phyloP scores from a whole-genome alignment of 2,797 vertebrate species.

The Centropyge bicolor region DNA sequence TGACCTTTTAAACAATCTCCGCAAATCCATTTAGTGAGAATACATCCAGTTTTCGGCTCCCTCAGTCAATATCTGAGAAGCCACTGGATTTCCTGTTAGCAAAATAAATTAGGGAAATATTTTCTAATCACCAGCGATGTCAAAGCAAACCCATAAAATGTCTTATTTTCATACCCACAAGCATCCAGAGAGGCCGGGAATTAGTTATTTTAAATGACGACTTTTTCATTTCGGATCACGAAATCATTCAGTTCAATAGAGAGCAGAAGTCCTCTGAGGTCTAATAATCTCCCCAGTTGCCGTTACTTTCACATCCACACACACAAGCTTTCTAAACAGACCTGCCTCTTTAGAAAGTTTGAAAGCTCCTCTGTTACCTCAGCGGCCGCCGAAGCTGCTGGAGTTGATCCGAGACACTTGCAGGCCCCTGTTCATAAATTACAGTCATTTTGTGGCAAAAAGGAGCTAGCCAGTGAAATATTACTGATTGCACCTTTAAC shows the following conservation, averaged over 20 bases:
- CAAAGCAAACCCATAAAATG: constrained; percentile 35
- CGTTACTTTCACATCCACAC: constrained; percentile 44
- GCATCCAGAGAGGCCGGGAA: constrained; percentile 10
- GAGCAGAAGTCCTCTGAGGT: constrained; percentile 39
- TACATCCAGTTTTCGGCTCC: background rate
- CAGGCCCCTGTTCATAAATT: constrained; percentile 55
- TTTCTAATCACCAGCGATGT: constrained; percentile 32
- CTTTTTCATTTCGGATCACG: constrained; percentile 52
- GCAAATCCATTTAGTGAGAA: background rate
- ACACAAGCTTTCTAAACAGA: constrained; percentile 29
- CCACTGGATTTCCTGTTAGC: background rate
- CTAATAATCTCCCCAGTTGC: constrained; percentile 34
- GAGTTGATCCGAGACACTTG: constrained; percentile 54
- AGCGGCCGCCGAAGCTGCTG: constrained; percentile 38
- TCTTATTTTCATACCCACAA: constrained; percentile 26
- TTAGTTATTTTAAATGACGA: constrained; percentile 33
- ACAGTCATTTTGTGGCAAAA: constrained; percentile 41
- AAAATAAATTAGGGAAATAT: constrained; percentile 22
- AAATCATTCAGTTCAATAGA: constrained; percentile 57
- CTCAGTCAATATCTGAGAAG: constrained; percentile 8
- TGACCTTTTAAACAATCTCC: constrained; percentile 7
- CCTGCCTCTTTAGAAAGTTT: constrained; percentile 44
- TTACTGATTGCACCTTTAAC: constrained; percentile 70
- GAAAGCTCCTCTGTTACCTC: constrained; percentile 51
- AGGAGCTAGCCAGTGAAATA: constrained; percentile 59